Conservation (phyloP, 2,888 invertebrate species). For the Drosophila pseudotalamancana region DNA sequence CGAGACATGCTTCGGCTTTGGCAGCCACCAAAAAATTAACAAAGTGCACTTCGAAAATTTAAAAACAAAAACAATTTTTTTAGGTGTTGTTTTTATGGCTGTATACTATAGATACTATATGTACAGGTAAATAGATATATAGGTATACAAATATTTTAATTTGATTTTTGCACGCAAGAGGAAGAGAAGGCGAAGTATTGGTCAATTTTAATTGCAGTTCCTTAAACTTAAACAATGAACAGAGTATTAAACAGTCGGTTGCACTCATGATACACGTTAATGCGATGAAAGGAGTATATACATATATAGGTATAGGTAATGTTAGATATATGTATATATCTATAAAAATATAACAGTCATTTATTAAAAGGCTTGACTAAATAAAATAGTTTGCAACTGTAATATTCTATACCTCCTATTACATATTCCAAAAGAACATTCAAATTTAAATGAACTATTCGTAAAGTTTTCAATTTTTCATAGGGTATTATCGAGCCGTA, state of each 20-base stretch:
- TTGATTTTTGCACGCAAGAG: constrained; percentile 32
- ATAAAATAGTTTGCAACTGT: too few species aligned
- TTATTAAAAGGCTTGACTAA: too few species aligned
- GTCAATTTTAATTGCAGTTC: background rate
- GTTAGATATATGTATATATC: too few species aligned
- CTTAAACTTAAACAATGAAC: background rate
- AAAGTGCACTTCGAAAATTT: constrained; percentile 9
- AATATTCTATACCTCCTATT: too few species aligned
- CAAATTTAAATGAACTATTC: background rate
- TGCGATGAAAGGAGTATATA: background rate
- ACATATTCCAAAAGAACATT: background rate
- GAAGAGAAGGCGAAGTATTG: background rate
- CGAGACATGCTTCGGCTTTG: constrained; percentile 34
- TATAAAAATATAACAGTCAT: too few species aligned
- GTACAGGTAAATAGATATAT: background rate
- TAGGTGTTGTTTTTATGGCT: constrained; percentile 42
- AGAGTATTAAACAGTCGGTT: background rate
- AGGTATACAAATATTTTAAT: constrained; percentile 7
- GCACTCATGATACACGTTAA: background rate
- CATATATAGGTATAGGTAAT: too few species aligned
- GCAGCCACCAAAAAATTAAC: constrained; percentile 19
- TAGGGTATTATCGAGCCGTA: background rate
- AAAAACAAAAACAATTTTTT: constrained; percentile 37
- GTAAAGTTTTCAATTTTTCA: background rate
- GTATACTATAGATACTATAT: background rate